Percentiles rank a stretch among this genome's conserved stretches.
phyloP scores from a whole-genome alignment of 2,888 invertebrate genomes.

The Pandemis corylana region DNA sequence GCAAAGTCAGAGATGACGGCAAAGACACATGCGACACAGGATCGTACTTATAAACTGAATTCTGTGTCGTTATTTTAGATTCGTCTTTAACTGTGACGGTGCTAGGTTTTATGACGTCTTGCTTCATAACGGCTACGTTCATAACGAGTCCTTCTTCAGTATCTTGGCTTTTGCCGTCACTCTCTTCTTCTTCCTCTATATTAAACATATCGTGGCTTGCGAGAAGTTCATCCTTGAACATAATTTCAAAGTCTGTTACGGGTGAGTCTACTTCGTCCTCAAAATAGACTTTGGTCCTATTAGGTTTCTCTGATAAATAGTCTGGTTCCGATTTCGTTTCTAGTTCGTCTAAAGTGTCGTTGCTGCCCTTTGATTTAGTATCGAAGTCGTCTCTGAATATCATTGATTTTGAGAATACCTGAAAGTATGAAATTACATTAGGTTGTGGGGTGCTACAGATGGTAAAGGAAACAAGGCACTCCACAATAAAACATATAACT shows the following conservation, averaged over 20 bases:
- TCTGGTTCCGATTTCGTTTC: constrained; percentile 81
- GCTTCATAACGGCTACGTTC: constrained; percentile 73
- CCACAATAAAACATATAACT: too few relatives aligned
- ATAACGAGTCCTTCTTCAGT: constrained; percentile 77
- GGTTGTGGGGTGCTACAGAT: too few relatives aligned
- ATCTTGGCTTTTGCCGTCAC: constrained; percentile 67
- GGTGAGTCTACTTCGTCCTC: constrained; percentile 81
- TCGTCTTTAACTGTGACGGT: constrained; percentile 79
- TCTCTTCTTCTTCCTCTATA: constrained; percentile 80
- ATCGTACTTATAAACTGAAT: constrained; percentile 73
- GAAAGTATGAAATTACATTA: constrained; percentile 49
- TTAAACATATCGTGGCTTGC: constrained; percentile 76
- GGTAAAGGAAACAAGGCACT: too few relatives aligned
- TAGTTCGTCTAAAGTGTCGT: constrained; percentile 69
- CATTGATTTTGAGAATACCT: constrained; percentile 82
- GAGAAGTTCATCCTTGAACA: constrained; percentile 81
- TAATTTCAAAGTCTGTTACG: constrained; percentile 82
- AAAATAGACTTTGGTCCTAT: constrained; percentile 79
- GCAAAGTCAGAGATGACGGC: constrained; percentile 69
- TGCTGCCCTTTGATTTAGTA: constrained; percentile 66
- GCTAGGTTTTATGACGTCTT: constrained; percentile 76
- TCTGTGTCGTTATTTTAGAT: constrained; percentile 73
- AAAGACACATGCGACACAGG: constrained; percentile 66
- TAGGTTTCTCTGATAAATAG: constrained; percentile 71
- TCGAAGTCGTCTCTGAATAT: constrained; percentile 81